Percentiles rank a stretch among this genome's conserved stretches.
Evolutionary conservation across 1,140 invertebrate species (phyloP).

Genomic region (Apolygus lucorum): DNA sequence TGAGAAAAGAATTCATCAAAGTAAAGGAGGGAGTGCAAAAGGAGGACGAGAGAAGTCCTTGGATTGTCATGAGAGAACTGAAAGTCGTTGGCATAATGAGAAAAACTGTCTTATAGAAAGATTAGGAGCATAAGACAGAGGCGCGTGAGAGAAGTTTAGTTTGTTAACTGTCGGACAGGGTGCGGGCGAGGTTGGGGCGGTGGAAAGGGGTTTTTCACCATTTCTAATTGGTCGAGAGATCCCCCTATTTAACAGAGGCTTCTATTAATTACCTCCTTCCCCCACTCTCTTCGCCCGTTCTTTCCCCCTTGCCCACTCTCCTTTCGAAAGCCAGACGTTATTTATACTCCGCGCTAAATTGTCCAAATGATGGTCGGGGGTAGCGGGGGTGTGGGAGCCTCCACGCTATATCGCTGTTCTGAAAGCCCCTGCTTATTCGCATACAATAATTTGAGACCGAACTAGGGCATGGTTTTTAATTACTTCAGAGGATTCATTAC

Average conservation of each 20-base stretch:
- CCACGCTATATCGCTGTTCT: too few relatives aligned
- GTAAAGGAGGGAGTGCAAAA: too few relatives aligned
- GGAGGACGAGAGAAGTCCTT: too few relatives aligned
- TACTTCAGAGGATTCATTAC: too few relatives aligned
- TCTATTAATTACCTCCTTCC: background rate
- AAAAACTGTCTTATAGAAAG: background rate
- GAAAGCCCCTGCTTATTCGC: too few relatives aligned
- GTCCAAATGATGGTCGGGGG: background rate
- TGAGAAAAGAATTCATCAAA: too few relatives aligned
- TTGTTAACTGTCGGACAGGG: background rate
- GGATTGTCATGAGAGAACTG: background rate
- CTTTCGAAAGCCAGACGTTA: background rate
- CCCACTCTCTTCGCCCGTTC: background rate
- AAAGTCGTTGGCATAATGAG: background rate
- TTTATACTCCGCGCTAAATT: background rate
- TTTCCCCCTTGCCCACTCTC: background rate
- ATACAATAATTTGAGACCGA: too few relatives aligned
- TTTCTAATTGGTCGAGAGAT: background rate
- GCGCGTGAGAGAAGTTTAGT: background rate
- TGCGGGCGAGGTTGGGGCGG: background rate
- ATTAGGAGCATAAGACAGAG: background rate
- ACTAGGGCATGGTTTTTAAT: too few relatives aligned
- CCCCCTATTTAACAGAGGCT: background rate
- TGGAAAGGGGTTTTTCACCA: background rate
- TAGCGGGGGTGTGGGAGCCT: background rate